Conservation (phyloP, 1,140 invertebrate genomes). For the Augochlora pura region DNA sequence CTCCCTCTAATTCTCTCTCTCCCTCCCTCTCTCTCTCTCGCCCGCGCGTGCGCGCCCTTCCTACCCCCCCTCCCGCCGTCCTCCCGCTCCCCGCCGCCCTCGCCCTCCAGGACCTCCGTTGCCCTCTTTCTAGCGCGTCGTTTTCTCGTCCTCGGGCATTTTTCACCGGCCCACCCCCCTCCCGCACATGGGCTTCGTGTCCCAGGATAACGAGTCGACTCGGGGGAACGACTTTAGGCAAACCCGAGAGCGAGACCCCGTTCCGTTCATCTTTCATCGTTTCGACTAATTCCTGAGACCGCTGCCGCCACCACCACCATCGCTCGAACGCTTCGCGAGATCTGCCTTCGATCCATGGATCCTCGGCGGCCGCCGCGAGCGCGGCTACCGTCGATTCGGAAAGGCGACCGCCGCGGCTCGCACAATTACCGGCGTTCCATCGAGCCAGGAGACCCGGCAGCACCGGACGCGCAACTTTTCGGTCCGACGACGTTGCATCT, state of each 20-base stretch:
- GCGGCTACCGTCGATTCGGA: too few relatives aligned
- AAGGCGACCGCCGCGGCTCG: too few relatives aligned
- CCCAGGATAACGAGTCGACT: constrained; percentile 40
- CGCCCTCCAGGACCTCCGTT: constrained; percentile 21
- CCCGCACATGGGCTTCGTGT: constrained; percentile 24
- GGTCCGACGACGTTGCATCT: too few relatives aligned
- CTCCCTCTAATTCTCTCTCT: not conserved
- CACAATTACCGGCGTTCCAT: too few relatives aligned
- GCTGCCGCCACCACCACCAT: too few relatives aligned
- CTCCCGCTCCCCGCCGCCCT: not conserved
- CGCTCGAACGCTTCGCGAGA: too few relatives aligned
- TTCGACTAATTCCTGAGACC: not conserved
- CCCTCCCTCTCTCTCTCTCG: constrained; percentile 35
- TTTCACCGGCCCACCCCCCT: constrained; percentile 27
- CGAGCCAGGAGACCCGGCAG: too few relatives aligned
- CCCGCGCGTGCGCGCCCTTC: constrained; percentile 24
- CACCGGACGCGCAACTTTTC: too few relatives aligned
- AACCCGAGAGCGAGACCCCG: not conserved
- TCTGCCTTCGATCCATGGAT: too few relatives aligned
- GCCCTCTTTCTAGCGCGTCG: not conserved
- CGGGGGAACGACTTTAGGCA: constrained; percentile 42
- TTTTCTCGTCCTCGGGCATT: constrained; percentile 37
- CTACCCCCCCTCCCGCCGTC: not conserved
- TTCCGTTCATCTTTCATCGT: constrained; percentile 43
- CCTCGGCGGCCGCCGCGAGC: too few relatives aligned